These are phyloP conservation scores for Rhinoraja longicauda DNA, from an alignment of 2,797 vertebrate species.

Conservation along the genomic window DNA sequence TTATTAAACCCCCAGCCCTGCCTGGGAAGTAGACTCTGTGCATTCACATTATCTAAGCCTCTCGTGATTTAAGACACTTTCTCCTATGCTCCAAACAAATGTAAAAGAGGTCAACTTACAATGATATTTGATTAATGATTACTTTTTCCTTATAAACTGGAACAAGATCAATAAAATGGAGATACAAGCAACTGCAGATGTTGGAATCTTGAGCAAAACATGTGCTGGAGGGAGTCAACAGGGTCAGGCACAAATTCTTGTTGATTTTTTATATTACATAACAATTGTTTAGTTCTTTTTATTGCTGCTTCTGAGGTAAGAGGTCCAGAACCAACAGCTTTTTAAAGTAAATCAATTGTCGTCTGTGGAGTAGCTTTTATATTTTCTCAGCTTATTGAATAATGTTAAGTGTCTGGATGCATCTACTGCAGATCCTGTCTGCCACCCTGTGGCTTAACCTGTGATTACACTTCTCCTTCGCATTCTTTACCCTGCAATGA, in stretches of 20 bases:
- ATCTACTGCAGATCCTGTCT: background rate
- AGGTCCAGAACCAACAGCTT: background rate
- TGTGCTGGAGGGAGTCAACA: too few species aligned
- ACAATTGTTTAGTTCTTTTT: background rate
- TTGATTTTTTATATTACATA: background rate
- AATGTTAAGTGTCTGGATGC: background rate
- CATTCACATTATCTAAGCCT: too few species aligned
- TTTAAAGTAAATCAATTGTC: background rate
- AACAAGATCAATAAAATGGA: background rate
- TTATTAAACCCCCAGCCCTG: too few species aligned
- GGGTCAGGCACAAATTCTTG: background rate
- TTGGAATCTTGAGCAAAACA: too few species aligned
- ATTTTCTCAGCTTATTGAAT: background rate
- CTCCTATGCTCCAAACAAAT: background rate
- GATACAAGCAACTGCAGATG: too few species aligned
- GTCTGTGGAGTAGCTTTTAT: background rate
- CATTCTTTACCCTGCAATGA: background rate
- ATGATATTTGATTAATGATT: background rate
- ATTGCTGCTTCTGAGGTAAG: background rate
- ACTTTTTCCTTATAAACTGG: background rate
- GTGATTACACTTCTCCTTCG: background rate
- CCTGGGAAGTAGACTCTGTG: too few species aligned
- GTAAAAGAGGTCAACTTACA: background rate
- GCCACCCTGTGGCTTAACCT: background rate
- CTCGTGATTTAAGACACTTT: too few species aligned